Evolutionary conservation across 1,140 invertebrate species (phyloP).

Genomic region (Zeugodacus cucurbitae): DNA sequence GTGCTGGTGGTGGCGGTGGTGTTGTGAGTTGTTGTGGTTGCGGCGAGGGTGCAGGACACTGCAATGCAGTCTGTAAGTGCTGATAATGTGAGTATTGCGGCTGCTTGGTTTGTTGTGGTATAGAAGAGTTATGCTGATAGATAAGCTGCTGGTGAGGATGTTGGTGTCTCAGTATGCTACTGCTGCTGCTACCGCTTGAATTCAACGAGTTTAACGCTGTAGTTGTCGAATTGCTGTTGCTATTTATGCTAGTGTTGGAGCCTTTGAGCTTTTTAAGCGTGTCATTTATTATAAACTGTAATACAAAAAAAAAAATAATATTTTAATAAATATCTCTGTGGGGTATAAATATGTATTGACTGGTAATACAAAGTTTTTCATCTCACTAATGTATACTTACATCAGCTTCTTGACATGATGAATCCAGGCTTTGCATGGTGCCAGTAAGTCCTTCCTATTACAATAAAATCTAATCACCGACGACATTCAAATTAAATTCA

Average conservation of each 20-base stretch:
- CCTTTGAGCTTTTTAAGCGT: conserved; percentile 64
- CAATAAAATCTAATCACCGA: conserved; percentile 44
- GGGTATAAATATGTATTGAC: neutral
- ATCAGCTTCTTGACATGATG: conserved; percentile 73
- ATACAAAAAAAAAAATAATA: conserved; percentile 10
- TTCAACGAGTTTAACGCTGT: neutral
- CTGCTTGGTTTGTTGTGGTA: conserved; percentile 50
- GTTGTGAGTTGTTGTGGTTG: conserved; percentile 4
- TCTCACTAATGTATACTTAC: conserved; percentile 61
- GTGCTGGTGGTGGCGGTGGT: conserved; percentile 38
- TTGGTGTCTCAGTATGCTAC: conserved; percentile 43
- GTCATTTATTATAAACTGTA: conserved; percentile 65
- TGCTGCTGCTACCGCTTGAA: conserved; percentile 28
- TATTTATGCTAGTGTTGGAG: conserved; percentile 52
- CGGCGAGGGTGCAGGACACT: conserved; percentile 28
- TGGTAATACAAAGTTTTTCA: neutral
- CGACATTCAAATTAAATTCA: conserved; percentile 39
- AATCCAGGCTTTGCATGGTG: conserved; percentile 74
- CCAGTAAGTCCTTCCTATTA: conserved; percentile 65
- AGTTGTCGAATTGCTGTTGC: conserved; percentile 29
- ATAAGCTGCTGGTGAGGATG: conserved; percentile 42
- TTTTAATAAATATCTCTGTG: neutral
- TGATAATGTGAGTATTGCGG: conserved; percentile 54
- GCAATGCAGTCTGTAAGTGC: conserved; percentile 54
- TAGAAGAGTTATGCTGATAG: conserved; percentile 46